These are phyloP conservation scores for Falco columbarius DNA, from an alignment of 2,797 vertebrate genomes.

Conservation along the genomic window DNA sequence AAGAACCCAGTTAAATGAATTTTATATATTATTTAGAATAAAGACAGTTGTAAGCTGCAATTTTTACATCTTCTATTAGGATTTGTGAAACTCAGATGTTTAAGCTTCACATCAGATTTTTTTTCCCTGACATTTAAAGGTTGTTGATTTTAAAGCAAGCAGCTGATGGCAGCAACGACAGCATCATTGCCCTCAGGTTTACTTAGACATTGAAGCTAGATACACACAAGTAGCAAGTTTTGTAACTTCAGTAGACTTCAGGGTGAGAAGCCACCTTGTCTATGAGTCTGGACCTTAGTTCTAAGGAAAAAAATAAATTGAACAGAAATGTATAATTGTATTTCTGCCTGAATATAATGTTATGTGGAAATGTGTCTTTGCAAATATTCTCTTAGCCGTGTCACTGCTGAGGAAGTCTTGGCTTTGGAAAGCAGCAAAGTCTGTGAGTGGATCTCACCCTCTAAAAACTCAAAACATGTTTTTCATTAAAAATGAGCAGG, in stretches of 20 bases:
- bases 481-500: background rate
- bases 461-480: background rate
- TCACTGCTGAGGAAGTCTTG: background rate
- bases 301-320: background rate
- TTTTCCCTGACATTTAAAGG: background rate
- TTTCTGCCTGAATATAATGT: background rate
- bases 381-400: accelerated
- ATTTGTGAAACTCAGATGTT: background rate
- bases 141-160: background rate
- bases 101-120: accelerated
- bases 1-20: background rate
- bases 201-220: accelerated
- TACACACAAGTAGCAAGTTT: accelerated
- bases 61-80: background rate
- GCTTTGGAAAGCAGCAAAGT: background rate
- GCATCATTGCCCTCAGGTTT: background rate
- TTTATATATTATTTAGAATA: background rate
- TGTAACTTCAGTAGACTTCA: background rate
- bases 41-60: background rate
- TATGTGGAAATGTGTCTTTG: background rate
- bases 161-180: constrained; percentile 46
- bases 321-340: background rate
- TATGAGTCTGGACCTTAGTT: background rate
- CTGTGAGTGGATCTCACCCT: background rate
- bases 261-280: background rate